Conservation (phyloP, 2,888 invertebrate genomes). For the Ferrisia virgata region DNA sequence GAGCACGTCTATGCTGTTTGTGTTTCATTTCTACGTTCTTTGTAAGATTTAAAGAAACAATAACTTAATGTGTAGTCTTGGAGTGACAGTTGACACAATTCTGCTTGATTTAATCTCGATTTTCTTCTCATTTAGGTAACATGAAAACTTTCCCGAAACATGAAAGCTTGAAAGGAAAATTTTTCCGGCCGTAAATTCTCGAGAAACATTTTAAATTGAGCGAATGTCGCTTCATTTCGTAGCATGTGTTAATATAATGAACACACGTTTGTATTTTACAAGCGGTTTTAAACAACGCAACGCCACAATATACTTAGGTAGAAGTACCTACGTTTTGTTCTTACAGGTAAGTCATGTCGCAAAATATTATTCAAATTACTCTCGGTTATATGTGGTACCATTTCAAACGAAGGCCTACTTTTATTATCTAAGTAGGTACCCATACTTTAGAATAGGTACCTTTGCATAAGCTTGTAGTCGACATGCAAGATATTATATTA, state of each 20-base stretch:
- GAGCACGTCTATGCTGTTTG: too few relatives aligned
- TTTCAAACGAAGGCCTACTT: neutral
- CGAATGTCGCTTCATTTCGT: neutral
- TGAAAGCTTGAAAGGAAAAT: neutral
- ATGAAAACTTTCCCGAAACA: neutral
- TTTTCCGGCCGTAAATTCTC: neutral
- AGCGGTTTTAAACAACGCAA: neutral
- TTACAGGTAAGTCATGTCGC: neutral
- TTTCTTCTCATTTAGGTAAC: too few relatives aligned
- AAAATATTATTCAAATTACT: neutral
- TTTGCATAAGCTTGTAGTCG: neutral
- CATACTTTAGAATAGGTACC: neutral
- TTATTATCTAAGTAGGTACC: too few relatives aligned
- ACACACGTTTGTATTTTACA: neutral
- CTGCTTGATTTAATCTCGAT: too few relatives aligned
- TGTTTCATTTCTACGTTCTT: too few relatives aligned
- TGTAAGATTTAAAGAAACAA: too few relatives aligned
- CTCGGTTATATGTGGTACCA: neutral
- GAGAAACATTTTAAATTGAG: neutral
- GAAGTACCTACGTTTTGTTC: too few relatives aligned
- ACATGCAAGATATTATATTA: neutral
- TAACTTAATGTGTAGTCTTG: too few relatives aligned
- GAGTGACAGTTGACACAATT: too few relatives aligned
- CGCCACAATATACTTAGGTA: neutral
- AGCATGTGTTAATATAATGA: neutral